Evolutionary conservation across 2,113 vertebrate species (phyloP).

Genomic region (Monarcha castaneiventris): DNA sequence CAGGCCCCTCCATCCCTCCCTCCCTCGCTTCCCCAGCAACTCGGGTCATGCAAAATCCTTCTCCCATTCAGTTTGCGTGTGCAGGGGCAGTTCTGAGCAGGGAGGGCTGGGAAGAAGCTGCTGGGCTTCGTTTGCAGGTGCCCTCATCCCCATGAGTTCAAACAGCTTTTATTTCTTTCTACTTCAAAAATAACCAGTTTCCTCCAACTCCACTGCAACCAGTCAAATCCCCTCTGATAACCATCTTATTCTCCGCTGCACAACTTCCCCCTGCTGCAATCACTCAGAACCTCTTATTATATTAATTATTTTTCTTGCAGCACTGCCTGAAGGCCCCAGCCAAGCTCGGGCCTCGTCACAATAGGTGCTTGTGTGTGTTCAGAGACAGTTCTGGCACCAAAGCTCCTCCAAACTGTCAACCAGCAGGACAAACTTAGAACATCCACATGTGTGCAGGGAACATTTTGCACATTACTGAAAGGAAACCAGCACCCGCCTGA

Average conservation of each 20-base stretch:
- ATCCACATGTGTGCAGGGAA: slow-evolving; percentile 32
- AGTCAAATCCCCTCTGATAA: not conserved
- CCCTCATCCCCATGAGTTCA: not conserved
- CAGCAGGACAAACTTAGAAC: not conserved
- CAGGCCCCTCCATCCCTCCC: not conserved
- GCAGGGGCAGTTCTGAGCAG: not conserved
- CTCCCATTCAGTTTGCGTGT: not conserved
- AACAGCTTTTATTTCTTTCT: not conserved
- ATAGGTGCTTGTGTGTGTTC: slow-evolving; percentile 11
- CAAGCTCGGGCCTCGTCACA: not conserved
- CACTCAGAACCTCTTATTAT: not conserved
- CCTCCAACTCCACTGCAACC: not conserved
- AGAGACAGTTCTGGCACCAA: not conserved
- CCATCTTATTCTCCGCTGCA: not conserved
- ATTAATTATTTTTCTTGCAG: not conserved
- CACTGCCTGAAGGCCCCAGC: not conserved
- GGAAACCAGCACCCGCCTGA: slow-evolving; percentile 30
- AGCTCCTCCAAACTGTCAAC: not conserved
- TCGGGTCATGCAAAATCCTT: not conserved
- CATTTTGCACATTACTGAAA: slow-evolving; percentile 29
- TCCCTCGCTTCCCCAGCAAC: not conserved
- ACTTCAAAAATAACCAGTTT: not conserved
- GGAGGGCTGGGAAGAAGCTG: not conserved
- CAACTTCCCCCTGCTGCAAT: not conserved
- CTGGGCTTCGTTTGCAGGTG: slow-evolving; percentile 1